Evolutionary conservation across 1,140 invertebrate species (phyloP), one percentile per base, ranked within the genome.

Genomic region (Philopotamus ludificatus): DNA sequence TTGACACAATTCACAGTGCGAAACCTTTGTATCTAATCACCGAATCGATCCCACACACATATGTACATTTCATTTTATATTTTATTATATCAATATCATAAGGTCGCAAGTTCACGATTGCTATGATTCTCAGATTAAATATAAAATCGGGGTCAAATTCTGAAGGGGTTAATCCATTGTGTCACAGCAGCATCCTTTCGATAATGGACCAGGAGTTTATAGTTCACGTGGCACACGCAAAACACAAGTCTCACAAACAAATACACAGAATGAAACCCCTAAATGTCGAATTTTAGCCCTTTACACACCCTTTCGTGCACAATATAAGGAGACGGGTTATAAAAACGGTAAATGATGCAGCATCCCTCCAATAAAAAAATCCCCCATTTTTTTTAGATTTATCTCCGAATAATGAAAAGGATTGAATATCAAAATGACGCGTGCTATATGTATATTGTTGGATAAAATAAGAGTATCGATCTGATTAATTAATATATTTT

Each of bases 281-380:
- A 55, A 12, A 21, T 21, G 53, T 26, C 25, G 34, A 55, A 55
- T 26, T 53, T 55, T 28, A 55, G 25, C 53, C 53, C 53, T 55
- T 55, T 55, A 22, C 21, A 25, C 34, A 15, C 9, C 15, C 7
- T 22, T 22, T 15, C 23, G n/a, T n/a, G n/a, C n/a, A n/a, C n/a
- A n/a, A n/a, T n/a, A n/a, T n/a, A 23, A 55, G 16, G 53, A 22
- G 53, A 55, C 25, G 53, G 53, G 53, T 55, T 55, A 55, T 55
- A n/a, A 16, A 28, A 55, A 16, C 25, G 28, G 45, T 44, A 9
- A 49, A 60, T 7, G 34, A 25, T 16, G 34, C 63, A 65, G 63
- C 63, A 65, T 65, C 63, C 51, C 63, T 21, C 54, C 57, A 16
- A 26, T 26, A 60, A 58, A 42, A 58, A 42, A 41, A 55, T 34